Evolutionary conservation across 2,113 vertebrate species (phyloP), one percentile per base, ranked within the genome.

Genomic region (Gymnobelideus leadbeateri): DNA sequence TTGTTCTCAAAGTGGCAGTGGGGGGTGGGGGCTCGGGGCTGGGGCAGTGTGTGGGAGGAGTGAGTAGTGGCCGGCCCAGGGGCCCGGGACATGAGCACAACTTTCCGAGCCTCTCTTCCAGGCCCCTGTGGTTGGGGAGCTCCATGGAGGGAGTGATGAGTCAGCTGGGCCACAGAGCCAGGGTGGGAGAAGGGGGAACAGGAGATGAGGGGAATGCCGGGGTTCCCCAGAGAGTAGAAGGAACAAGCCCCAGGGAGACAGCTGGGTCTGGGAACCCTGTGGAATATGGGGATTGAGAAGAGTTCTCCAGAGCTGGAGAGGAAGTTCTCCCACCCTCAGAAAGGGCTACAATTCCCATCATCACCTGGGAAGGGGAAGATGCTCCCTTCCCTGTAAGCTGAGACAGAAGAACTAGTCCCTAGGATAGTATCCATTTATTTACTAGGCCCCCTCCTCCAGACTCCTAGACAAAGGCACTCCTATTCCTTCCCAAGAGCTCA

Each of bases 71-170:
- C 98, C 97, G 97, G 96, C 97, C 92, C 91, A 95, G 97, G 98
- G 98, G 96, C 98, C 97, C 0, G 97, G 98, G 98, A 98, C 98
- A 92, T 98, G 97, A 98, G 96, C 52, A 91, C 95, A 97, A 98
- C 96, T 98, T 98, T 98, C 97, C 98, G 97, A 96, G 92, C 92
- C 55, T 94, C 94, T 95, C 95, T 97, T 98, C 98, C 98, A 98
- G 98, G 97, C 95, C 98, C 98, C 96, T 98, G 98, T 97, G 98
- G 98, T 97, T 97, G 97, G 97, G 98, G 98, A 98, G 98, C 97
- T 98, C 97, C 97, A 96, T 91, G 95, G 93, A 98, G 97, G 98
- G 97, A 98, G 96, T 96, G 97, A 97, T 98, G 98, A 98, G 96
- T 98, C 98, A 98, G 96, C 96, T 7, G 97, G 96, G 96, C 97